phyloP scores from a whole-genome alignment of 2,888 invertebrate genomes.

The Tenodera sinensis region DNA sequence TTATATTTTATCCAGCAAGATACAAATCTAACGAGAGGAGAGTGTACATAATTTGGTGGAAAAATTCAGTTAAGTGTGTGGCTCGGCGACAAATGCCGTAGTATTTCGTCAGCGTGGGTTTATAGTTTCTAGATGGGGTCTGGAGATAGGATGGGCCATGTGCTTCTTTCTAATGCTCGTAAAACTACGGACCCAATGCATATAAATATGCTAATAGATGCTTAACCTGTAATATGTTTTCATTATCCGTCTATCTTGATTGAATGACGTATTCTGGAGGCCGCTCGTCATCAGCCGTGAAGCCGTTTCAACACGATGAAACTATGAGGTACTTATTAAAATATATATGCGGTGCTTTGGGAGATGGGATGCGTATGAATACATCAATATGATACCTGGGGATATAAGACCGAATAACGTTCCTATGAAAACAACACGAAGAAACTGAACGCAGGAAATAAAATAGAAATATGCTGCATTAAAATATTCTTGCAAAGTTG shows the following conservation, averaged over 20 bases:
- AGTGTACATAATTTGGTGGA: background rate
- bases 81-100: background rate
- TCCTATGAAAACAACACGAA: too few species aligned
- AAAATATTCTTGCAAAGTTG: too few species aligned
- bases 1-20: background rate
- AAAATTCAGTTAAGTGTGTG: background rate
- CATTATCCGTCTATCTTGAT: background rate
- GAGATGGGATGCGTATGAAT: too few species aligned
- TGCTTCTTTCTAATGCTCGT: background rate
- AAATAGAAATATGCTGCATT: too few species aligned
- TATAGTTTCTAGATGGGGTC: background rate
- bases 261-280: background rate
- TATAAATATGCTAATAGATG: background rate
- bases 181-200: background rate
- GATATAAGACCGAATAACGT: too few species aligned
- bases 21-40: background rate
- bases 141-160: background rate
- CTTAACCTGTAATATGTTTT: background rate
- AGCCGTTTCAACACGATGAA: background rate
- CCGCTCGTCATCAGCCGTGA: background rate
- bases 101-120: background rate
- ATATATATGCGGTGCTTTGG: background rate
- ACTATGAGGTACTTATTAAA: background rate
- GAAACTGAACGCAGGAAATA: too few species aligned
- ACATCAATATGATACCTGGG: too few species aligned